phyloP scores from a whole-genome alignment of 2,888 invertebrate genomes.

The Caenorhabditis plicata region DNA sequence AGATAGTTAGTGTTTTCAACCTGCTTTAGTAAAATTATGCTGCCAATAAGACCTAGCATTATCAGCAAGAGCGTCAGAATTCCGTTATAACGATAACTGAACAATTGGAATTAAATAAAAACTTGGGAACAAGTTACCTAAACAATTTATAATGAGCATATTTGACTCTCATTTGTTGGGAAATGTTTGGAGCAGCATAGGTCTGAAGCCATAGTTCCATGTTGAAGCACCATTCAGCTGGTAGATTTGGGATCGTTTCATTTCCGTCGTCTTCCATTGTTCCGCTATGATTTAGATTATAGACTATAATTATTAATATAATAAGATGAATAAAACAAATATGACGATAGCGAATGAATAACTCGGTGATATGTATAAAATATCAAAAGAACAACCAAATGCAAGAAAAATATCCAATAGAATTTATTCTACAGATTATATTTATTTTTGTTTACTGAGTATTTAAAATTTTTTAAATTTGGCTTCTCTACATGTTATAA shows the following conservation, averaged over 20 bases:
- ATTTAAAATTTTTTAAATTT: too few relatives aligned
- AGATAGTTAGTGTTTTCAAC: constrained; percentile 18
- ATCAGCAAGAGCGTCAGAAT: constrained; percentile 55
- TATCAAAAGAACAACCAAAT: too few relatives aligned
- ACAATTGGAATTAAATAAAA: constrained; percentile 6
- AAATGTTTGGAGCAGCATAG: constrained; percentile 13
- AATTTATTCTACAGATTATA: too few relatives aligned
- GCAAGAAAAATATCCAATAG: too few relatives aligned
- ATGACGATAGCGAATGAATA: too few relatives aligned
- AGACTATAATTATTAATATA: too few relatives aligned
- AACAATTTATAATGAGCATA: constrained; percentile 38
- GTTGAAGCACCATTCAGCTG: constrained; percentile 45
- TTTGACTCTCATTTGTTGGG: constrained; percentile 21
- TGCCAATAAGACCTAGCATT: constrained; percentile 57
- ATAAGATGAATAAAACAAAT: too few relatives aligned
- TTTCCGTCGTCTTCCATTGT: constrained; percentile 6
- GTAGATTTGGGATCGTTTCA: constrained; percentile 3
- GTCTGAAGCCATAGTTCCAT: constrained; percentile 42
- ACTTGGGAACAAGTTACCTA: constrained; percentile 23
- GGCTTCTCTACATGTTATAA: too few relatives aligned
- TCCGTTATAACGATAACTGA: constrained; percentile 54
- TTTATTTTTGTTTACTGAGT: too few relatives aligned
- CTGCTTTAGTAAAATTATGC: constrained; percentile 52
- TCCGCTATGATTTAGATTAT: too few relatives aligned
- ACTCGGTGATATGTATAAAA: too few relatives aligned